phyloP scores from a whole-genome alignment of 30 jellyfish, hydroid and myxozoan genomes.

The Hydractinia symbiolongicarpus region DNA sequence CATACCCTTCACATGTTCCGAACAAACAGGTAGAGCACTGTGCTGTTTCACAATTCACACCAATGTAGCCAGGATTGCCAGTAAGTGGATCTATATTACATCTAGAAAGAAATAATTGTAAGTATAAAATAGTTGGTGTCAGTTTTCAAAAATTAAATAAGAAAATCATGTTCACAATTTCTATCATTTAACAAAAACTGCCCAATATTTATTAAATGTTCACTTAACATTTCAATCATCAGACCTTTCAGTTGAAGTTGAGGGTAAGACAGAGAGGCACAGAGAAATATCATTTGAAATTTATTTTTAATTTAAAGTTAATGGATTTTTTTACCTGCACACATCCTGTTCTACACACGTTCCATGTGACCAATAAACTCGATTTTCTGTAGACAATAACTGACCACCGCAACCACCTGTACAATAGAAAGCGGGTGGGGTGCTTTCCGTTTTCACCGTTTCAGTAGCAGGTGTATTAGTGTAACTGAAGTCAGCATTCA shows the following conservation, averaged over 20 bases:
- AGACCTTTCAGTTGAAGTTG: too few relatives aligned
- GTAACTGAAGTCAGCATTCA: not conserved
- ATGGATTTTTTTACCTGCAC: conserved; percentile 47
- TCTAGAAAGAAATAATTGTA: conserved; percentile 24
- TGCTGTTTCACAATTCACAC: conserved; percentile 52
- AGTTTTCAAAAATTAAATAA: too few relatives aligned
- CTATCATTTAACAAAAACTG: too few relatives aligned
- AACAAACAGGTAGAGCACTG: conserved; percentile 54
- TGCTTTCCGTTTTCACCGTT: conserved; percentile 38
- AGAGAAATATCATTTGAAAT: not conserved
- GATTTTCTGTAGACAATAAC: conserved; percentile 32
- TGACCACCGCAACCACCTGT: conserved; percentile 88
- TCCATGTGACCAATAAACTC: conserved; percentile 55
- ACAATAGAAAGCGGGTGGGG: conserved; percentile 74
- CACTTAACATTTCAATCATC: too few relatives aligned
- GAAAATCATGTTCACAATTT: too few relatives aligned
- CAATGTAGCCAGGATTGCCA: conserved; percentile 56
- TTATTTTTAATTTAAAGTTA: not conserved
- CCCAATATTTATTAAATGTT: too few relatives aligned
- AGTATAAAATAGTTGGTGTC: not conserved
- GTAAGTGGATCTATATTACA: conserved; percentile 44
- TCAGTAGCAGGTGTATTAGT: conserved; percentile 3
- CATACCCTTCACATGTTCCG: conserved; percentile 71
- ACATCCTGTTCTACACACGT: conserved; percentile 38
- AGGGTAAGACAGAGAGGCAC: too few relatives aligned